Conservation (phyloP, 2,888 invertebrate genomes). For the Graphium colonna region DNA sequence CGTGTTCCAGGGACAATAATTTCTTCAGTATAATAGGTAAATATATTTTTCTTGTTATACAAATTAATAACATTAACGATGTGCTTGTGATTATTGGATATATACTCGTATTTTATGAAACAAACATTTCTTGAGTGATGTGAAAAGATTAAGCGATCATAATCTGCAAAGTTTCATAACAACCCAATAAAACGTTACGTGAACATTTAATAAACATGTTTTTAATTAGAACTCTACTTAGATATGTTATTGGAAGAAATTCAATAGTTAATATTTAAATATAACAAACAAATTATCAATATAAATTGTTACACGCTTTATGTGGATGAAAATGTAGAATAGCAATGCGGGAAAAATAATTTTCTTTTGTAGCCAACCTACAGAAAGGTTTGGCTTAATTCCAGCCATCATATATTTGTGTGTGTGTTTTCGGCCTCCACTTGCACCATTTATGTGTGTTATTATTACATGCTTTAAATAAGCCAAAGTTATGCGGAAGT, state of each 20-base stretch:
- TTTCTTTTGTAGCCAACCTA: constrained; percentile 10
- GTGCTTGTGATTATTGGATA: constrained; percentile 3
- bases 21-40: constrained; percentile 66
- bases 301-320: neutral
- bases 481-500: constrained; percentile 12
- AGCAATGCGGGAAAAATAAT: neutral
- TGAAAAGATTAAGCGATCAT: too few relatives aligned
- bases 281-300: neutral
- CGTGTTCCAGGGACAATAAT: constrained; percentile 63
- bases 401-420: constrained; percentile 14
- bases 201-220: neutral
- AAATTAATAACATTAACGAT: too few relatives aligned
- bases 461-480: constrained; percentile 14
- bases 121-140: too few relatives aligned
- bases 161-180: too few relatives aligned
- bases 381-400: constrained; percentile 23
- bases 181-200: too few relatives aligned
- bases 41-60: constrained; percentile 11
- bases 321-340: neutral
- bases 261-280: neutral
- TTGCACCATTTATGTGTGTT: constrained; percentile 16
- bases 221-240: neutral
- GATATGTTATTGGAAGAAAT: neutral
- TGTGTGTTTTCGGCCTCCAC: constrained; percentile 17
- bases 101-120: constrained; percentile 18